These are phyloP conservation scores for Pyrochroa serraticornis DNA, from an alignment of 2,888 invertebrate species.

Conservation along the genomic window DNA sequence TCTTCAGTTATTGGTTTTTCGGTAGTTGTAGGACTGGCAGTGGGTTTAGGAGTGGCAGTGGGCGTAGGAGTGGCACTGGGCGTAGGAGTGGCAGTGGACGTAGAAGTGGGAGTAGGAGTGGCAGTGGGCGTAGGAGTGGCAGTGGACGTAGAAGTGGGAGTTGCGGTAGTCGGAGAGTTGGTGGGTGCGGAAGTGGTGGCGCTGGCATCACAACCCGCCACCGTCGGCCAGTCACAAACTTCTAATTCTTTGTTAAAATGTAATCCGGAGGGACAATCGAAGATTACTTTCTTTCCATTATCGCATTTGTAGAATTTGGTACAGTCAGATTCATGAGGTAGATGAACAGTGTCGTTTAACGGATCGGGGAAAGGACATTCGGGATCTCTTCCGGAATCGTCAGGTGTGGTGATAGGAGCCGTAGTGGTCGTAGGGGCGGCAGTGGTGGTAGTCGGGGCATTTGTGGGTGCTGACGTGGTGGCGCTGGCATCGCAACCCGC, in stretches of 20 bases:
- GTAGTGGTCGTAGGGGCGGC: background rate
- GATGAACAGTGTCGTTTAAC: slow-evolving; percentile 7
- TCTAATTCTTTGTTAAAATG: slow-evolving; percentile 28
- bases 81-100: background rate
- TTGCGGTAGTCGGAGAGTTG: no score
- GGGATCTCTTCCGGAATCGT: background rate
- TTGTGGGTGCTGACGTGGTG: no score
- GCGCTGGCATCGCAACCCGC: slow-evolving; percentile 11
- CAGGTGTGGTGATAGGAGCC: no score
- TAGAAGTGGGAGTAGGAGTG: background rate
- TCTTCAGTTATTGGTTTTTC: background rate
- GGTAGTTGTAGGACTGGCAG: background rate
- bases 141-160: background rate
- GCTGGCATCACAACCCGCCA: slow-evolving; percentile 5
- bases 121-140: background rate
- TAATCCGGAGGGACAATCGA: slow-evolving; percentile 27
- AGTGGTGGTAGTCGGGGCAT: background rate
- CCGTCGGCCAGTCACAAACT: slow-evolving; percentile 32
- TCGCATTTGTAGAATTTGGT: slow-evolving; percentile 30
- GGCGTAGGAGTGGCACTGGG: slow-evolving; percentile 1
- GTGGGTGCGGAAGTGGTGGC: no score
- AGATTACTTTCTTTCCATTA: slow-evolving; percentile 15
- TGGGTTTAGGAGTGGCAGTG: background rate
- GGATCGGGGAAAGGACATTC: slow-evolving; percentile 14
- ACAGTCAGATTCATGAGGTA: slow-evolving; percentile 30